Conservation (phyloP, 2,888 invertebrate species). For the Hedya salicella region DNA sequence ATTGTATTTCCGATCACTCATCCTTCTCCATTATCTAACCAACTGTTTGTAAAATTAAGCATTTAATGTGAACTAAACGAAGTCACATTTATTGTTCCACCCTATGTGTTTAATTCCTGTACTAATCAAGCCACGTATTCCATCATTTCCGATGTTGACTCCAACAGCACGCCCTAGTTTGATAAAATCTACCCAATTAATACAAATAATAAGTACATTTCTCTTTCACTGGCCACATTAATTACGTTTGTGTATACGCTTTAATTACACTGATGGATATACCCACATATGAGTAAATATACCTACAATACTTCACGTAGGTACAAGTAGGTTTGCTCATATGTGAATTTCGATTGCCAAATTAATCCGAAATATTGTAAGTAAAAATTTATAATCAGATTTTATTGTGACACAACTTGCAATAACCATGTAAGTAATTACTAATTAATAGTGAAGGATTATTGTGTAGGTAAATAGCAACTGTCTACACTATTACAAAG, state of each 20-base stretch:
- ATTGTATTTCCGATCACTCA: constrained; percentile 24
- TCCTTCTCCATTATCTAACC: constrained; percentile 33
- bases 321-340: no score
- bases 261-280: constrained; percentile 39
- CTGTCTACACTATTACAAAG: no score
- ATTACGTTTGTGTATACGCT: constrained; percentile 60
- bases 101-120: constrained; percentile 31
- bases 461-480: no score
- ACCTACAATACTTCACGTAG: neutral
- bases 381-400: no score
- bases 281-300: neutral
- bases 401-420: no score
- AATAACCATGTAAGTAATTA: no score
- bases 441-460: no score
- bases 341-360: no score
- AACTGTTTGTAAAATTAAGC: constrained; percentile 38
- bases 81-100: constrained; percentile 35
- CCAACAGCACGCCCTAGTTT: constrained; percentile 54
- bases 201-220: constrained; percentile 65
- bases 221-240: constrained; percentile 51
- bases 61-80: constrained; percentile 36
- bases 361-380: no score
- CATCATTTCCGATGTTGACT: constrained; percentile 41
- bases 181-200: constrained; percentile 67
- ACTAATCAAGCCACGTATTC: constrained; percentile 38